phyloP scores from a whole-genome alignment of 2,113 vertebrate genomes.

The Pterophyllum scalare region DNA sequence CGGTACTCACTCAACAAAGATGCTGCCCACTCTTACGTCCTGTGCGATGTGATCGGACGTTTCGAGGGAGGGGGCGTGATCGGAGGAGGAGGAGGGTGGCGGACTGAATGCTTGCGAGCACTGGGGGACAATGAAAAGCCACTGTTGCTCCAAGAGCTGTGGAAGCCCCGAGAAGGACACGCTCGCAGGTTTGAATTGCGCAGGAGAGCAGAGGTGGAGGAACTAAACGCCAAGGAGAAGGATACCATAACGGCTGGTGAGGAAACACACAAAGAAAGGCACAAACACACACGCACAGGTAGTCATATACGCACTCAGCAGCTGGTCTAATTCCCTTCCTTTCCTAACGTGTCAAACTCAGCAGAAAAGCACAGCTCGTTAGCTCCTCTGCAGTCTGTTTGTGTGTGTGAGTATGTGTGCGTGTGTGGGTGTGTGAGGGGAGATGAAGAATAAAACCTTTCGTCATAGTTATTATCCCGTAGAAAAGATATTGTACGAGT shows the following conservation, averaged over 20 bases:
- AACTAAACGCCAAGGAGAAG: conserved; percentile 89
- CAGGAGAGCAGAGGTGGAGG: conserved; percentile 88
- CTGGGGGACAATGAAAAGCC: conserved; percentile 93
- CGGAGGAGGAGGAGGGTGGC: conserved; percentile 78
- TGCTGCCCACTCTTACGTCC: conserved; percentile 82
- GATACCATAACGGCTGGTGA: conserved; percentile 95
- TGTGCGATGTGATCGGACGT: conserved; percentile 92
- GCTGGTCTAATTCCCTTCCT: conserved; percentile 50
- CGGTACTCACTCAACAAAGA: conserved; percentile 90
- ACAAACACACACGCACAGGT: conserved; percentile 10
- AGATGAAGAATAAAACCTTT: conserved; percentile 33
- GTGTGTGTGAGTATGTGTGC: conserved; percentile 17
- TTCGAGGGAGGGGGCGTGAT: conserved; percentile 76
- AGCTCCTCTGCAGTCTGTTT: conserved; percentile 41
- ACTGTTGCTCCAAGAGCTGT: conserved; percentile 91
- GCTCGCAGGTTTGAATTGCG: conserved; percentile 92
- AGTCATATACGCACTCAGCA: conserved; percentile 31
- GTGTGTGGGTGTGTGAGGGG: background rate
- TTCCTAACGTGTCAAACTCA: conserved; percentile 66
- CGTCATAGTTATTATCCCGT: conserved; percentile 29
- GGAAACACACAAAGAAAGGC: conserved; percentile 35
- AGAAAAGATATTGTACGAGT: conserved; percentile 18
- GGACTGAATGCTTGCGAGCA: conserved; percentile 87
- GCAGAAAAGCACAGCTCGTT: conserved; percentile 68
- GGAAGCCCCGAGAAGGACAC: conserved; percentile 94